Conservation (phyloP, 2,888 invertebrate genomes). For the Abrostola triplasia region DNA sequence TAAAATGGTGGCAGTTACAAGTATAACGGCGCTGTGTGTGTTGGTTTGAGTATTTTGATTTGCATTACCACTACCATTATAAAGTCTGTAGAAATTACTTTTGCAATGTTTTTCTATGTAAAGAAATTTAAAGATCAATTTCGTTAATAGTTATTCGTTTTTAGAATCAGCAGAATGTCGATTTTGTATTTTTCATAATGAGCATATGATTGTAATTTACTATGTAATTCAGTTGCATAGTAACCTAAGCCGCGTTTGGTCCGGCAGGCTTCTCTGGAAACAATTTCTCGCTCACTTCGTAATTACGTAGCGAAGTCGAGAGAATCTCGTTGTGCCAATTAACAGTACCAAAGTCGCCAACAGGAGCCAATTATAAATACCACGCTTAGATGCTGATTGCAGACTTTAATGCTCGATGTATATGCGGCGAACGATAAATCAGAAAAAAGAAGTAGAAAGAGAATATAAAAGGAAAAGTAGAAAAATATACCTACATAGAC, state of each 20-base stretch:
- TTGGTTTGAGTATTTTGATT: slow-evolving; percentile 44
- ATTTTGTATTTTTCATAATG: background rate
- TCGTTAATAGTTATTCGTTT: no score
- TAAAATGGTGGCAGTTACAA: slow-evolving; percentile 50
- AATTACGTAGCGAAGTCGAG: slow-evolving; percentile 58
- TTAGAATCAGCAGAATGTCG: background rate
- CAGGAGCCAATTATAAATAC: slow-evolving; percentile 64
- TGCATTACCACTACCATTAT: slow-evolving; percentile 42
- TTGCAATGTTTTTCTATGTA: background rate
- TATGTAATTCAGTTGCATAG: slow-evolving; percentile 41
- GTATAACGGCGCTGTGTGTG: slow-evolving; percentile 63
- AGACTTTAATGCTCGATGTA: slow-evolving; percentile 29
- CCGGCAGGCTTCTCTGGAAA: slow-evolving; percentile 19
- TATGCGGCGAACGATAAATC: slow-evolving; percentile 22
- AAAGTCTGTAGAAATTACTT: slow-evolving; percentile 17
- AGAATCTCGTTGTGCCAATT: slow-evolving; percentile 68
- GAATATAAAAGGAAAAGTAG: slow-evolving; percentile 28
- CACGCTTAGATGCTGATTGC: slow-evolving; percentile 51
- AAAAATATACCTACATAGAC: no score
- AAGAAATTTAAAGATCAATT: no score
- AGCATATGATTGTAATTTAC: slow-evolving; percentile 13
- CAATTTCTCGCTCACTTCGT: slow-evolving; percentile 58
- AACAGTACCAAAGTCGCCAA: slow-evolving; percentile 55
- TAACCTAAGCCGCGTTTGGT: slow-evolving; percentile 24
- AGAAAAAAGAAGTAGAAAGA: slow-evolving; percentile 24